These are phyloP conservation scores for Lophochroa leadbeateri DNA, from an alignment of 2,113 vertebrate species.

Conservation along the genomic window DNA sequence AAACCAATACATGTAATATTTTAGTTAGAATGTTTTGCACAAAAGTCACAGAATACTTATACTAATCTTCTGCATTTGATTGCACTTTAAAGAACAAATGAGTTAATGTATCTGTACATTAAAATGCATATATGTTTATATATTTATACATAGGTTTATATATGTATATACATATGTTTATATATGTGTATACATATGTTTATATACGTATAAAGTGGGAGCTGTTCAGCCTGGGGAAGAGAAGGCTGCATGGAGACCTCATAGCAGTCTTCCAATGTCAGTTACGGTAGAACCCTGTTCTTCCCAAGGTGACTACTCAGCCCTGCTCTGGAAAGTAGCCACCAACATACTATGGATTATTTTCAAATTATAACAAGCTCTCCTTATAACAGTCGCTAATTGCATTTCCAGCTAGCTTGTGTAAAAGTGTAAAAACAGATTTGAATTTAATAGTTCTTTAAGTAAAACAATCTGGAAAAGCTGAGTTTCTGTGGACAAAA, in stretches of 20 bases:
- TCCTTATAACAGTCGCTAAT: background rate
- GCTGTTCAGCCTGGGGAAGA: background rate
- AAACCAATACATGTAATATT: background rate
- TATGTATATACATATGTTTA: background rate
- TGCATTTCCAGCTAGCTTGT: background rate
- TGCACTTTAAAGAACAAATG: background rate
- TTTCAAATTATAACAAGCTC: background rate
- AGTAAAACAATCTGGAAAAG: background rate
- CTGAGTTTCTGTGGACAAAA: background rate
- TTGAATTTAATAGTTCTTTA: background rate
- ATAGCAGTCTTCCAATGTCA: background rate
- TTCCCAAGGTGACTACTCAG: background rate
- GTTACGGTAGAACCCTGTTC: background rate
- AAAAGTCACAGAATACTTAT: background rate
- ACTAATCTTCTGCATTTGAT: background rate
- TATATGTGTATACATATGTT: background rate
- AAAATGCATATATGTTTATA: background rate
- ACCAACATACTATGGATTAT: background rate
- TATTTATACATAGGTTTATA: background rate
- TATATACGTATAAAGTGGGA: background rate
- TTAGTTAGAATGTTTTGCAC: background rate
- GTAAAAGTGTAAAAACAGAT: background rate
- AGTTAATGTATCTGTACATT: background rate
- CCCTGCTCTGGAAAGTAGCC: background rate
- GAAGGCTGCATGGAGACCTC: background rate